Conservation (phyloP, 2,888 invertebrate species). For the Heterodera filipjevi region DNA sequence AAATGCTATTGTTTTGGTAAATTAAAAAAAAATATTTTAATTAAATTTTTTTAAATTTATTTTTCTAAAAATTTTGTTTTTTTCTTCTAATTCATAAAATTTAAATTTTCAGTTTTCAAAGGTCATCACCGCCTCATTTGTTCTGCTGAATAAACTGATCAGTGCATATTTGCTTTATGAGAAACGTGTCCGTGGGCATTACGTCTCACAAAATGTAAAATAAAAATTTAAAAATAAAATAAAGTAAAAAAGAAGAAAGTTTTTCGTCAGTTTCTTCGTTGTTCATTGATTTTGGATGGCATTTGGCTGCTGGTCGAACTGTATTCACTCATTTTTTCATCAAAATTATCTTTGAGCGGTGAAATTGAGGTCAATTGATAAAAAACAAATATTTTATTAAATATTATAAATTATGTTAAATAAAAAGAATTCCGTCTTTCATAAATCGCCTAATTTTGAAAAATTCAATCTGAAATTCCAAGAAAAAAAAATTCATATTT, state of each 20-base stretch:
- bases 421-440: neutral
- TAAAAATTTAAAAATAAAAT: neutral
- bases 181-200: slow-evolving; percentile 51
- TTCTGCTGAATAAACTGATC: slow-evolving; percentile 50
- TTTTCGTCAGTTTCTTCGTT: slow-evolving; percentile 48
- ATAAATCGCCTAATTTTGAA: too few species aligned
- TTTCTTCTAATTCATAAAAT: neutral
- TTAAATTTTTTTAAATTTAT: neutral
- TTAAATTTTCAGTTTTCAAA: slow-evolving; percentile 50
- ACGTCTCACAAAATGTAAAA: slow-evolving; percentile 46
- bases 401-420: neutral
- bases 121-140: slow-evolving; percentile 51
- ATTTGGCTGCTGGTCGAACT: slow-evolving; percentile 53
- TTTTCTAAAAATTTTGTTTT: neutral
- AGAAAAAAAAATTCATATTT: too few species aligned
- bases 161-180: slow-evolving; percentile 53
- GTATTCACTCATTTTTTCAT: slow-evolving; percentile 40
- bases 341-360: slow-evolving; percentile 41
- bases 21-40: slow-evolving; percentile 12
- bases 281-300: slow-evolving; percentile 49
- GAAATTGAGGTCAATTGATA: slow-evolving; percentile 45
- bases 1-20: slow-evolving; percentile 27
- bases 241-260: neutral
- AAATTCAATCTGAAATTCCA: too few species aligned
- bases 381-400: neutral